phyloP scores from a whole-genome alignment of 2,888 invertebrate species.

The Dasypolia templi region DNA sequence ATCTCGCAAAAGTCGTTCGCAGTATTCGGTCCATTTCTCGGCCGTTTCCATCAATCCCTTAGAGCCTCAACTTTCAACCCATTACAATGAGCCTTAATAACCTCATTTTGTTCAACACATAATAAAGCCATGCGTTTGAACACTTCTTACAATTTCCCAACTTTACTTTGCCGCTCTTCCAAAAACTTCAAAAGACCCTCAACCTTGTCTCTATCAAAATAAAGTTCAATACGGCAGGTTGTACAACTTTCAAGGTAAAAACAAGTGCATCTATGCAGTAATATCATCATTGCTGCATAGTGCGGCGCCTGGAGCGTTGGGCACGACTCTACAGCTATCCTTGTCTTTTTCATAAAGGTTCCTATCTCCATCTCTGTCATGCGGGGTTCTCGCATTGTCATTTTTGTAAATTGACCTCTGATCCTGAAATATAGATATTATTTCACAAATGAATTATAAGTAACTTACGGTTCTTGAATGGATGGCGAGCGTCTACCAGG shows the following conservation, averaged over 20 bases:
- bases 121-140: slow-evolving; percentile 82
- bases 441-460: slow-evolving; percentile 82
- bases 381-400: slow-evolving; percentile 82
- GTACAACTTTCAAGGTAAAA: slow-evolving; percentile 24
- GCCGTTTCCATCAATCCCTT: slow-evolving; percentile 53
- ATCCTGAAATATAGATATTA: slow-evolving; percentile 83
- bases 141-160: slow-evolving; percentile 68
- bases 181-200: slow-evolving; percentile 42
- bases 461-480: slow-evolving; percentile 70
- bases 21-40: slow-evolving; percentile 28
- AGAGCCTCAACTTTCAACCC: slow-evolving; percentile 66
- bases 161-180: slow-evolving; percentile 56
- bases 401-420: slow-evolving; percentile 87
- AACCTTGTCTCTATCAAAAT: slow-evolving; percentile 67
- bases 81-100: slow-evolving; percentile 79
- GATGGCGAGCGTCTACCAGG: slow-evolving; percentile 57
- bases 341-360: slow-evolving; percentile 59
- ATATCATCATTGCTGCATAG: slow-evolving; percentile 83
- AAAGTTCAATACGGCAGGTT: slow-evolving; percentile 68
- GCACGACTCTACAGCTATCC: slow-evolving; percentile 72
- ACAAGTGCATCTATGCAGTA: slow-evolving; percentile 76
- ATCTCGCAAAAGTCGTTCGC: slow-evolving; percentile 20
- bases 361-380: slow-evolving; percentile 69
- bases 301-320: slow-evolving; percentile 80
- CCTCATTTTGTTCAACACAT: slow-evolving; percentile 84